These are phyloP conservation scores for Actinemys pallida DNA, from an alignment of 2,113 vertebrate species.

Conservation along the genomic window DNA sequence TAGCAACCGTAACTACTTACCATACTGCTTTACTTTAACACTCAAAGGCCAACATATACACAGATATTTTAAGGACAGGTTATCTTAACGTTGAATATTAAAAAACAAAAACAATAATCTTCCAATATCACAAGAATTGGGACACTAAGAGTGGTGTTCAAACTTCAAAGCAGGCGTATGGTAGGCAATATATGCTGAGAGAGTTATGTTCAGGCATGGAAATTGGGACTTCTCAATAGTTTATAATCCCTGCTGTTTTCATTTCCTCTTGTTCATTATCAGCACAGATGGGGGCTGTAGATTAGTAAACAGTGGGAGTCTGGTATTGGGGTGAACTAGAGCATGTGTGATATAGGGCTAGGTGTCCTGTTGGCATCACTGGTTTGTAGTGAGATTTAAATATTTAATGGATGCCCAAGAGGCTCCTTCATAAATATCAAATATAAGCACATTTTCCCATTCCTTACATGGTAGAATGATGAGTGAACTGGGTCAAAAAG, in stretches of 20 bases:
- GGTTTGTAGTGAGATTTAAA: conserved; percentile 20
- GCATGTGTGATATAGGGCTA: conserved; percentile 56
- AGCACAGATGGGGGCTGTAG: conserved; percentile 54
- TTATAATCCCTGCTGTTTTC: conserved; percentile 61
- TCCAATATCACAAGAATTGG: conserved; percentile 36
- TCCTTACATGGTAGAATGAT: not conserved
- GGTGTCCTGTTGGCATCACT: conserved; percentile 32
- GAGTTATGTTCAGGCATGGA: conserved; percentile 66
- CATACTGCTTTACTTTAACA: not conserved
- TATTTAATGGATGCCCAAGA: conserved; percentile 60
- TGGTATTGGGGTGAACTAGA: conserved; percentile 49
- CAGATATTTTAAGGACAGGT: not conserved
- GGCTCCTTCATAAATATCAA: conserved; percentile 5
- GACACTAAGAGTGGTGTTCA: conserved; percentile 43
- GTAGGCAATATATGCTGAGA: conserved; percentile 56
- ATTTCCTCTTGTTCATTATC: conserved; percentile 74
- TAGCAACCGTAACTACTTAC: not conserved
- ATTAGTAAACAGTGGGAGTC: conserved; percentile 64
- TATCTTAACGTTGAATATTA: not conserved
- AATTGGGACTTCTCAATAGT: conserved; percentile 62
- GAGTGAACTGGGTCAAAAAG: not conserved
- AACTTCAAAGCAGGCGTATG: conserved; percentile 47
- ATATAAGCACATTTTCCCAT: not conserved
- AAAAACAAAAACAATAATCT: not conserved
- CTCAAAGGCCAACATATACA: not conserved